Base-by-base conservation (phyloP, 2,888 invertebrate genomes). In the Aphidoletes aphidimyza region DNA sequence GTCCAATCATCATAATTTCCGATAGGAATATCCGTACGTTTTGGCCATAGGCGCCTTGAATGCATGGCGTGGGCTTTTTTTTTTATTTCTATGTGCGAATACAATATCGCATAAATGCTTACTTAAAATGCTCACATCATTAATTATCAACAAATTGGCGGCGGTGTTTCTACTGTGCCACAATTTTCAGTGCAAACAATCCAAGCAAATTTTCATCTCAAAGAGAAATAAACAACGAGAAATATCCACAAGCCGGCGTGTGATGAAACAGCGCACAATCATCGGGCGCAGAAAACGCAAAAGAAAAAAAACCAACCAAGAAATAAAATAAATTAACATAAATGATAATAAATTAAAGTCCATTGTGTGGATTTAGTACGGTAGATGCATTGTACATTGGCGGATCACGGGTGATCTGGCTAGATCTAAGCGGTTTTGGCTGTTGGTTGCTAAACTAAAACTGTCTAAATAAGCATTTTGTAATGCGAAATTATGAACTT, bases 281-380 rank as follows among this genome's bases (percentile, higher is more conserved):
- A 54, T 54, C 22, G 3, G 3, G 22, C 5, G 22, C 54, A n/a
- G 11, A 54, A 54, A 26, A 54, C 5, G 14, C 14, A 54, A 11
- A 54, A 54, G 22, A 54, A 19, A 26, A n/a, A n/a, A n/a, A n/a
- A n/a, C n/a, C n/a, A n/a, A n/a, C n/a, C n/a, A n/a, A n/a, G 69
- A 30, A 69, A 14, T 30, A 69, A 47, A 69, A 69, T 69, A 69
- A 69, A 69, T 69, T 69, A 69, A 69, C 69, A 69, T 69, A 69
- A 69, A 69, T 69, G 69, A 69, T 69, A 69, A 69, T 69, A 69
- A 69, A 69, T 69, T 69, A 30, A 69, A 69, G 69, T 2, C 69
- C 69, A 69, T 69, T 69, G 69, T 69, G 54, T 54, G 34, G 11
- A 69, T 69, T 54, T 54, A 54, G 54, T 54, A 54, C 22, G 54